Percentiles rank a stretch among this genome's conserved stretches.
phyloP scores from a whole-genome alignment of 2,888 invertebrate species.

The Ferrisia virgata region DNA sequence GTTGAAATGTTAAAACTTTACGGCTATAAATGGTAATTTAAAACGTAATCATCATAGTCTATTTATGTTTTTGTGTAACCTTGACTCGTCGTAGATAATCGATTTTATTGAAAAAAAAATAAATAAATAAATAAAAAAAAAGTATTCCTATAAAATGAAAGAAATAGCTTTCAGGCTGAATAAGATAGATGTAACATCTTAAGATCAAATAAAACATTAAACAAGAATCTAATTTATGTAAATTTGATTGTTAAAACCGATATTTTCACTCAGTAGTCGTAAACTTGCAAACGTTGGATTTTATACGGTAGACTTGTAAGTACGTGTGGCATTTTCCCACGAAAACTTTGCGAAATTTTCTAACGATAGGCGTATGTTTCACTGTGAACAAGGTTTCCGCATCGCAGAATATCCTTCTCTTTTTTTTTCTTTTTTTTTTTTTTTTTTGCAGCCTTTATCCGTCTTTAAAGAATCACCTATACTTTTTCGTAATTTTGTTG shows the following conservation, averaged over 20 bases:
- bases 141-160: neutral
- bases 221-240: slow-evolving; percentile 16
- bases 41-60: neutral
- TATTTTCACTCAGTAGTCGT: neutral
- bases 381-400: neutral
- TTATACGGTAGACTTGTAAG: neutral
- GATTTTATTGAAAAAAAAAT: neutral
- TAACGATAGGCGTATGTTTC: neutral
- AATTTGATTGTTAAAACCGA: slow-evolving; percentile 18
- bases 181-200: neutral
- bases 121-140: too few relatives aligned
- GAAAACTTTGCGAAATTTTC: slow-evolving; percentile 20
- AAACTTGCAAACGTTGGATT: slow-evolving; percentile 8
- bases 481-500: neutral
- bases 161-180: neutral
- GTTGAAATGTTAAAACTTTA: neutral
- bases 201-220: neutral
- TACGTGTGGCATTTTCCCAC: slow-evolving; percentile 19
- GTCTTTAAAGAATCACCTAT: neutral
- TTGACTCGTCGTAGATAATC: neutral
- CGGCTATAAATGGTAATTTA: neutral
- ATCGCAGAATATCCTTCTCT: neutral
- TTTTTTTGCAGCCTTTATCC: neutral
- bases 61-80: neutral
- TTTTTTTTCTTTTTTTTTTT: neutral